Evolutionary conservation across 2,888 invertebrate species (phyloP).

Genomic region (Cheiracanthium punctorium): DNA sequence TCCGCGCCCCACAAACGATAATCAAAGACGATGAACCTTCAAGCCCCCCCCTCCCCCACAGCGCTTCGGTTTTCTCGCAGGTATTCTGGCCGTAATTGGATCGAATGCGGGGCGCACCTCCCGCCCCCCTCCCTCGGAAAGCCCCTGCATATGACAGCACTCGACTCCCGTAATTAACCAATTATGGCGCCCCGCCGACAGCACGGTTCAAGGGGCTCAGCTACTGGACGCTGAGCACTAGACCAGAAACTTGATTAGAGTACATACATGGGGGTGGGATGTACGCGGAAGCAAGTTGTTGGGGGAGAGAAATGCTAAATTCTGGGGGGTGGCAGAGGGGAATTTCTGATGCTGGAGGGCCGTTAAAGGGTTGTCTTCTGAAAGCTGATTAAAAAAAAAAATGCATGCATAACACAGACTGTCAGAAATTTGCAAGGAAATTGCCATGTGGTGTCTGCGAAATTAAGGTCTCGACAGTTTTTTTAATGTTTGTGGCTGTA

Average conservation of each 20-base stretch:
- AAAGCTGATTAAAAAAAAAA: too few relatives aligned
- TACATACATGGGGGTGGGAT: slow-evolving; percentile 38
- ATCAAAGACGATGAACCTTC: slow-evolving; percentile 17
- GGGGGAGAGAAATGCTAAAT: neutral
- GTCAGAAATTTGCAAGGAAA: too few relatives aligned
- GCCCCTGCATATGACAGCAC: slow-evolving; percentile 69
- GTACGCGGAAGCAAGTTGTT: neutral
- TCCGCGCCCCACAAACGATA: neutral
- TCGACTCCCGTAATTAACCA: slow-evolving; percentile 70
- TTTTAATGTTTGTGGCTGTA: too few relatives aligned
- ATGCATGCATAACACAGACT: too few relatives aligned
- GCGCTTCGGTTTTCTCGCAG: slow-evolving; percentile 29
- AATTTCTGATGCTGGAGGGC: too few relatives aligned
- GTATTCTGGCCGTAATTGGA: slow-evolving; percentile 65
- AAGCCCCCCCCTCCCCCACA: neutral
- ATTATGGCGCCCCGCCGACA: slow-evolving; percentile 62
- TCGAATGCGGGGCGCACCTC: slow-evolving; percentile 28
- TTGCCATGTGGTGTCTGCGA: too few relatives aligned
- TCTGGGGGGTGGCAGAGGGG: neutral
- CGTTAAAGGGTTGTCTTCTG: too few relatives aligned
- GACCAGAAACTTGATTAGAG: slow-evolving; percentile 69
- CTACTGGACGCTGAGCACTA: slow-evolving; percentile 44
- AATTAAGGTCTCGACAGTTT: too few relatives aligned
- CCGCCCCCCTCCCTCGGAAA: neutral
- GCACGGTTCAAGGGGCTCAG: slow-evolving; percentile 53